A percentile compares a stretch with the other conserved stretches of the same genome.
phyloP scores from a whole-genome alignment of 1,140 invertebrate genomes.

The Rhyacophila brunnea region DNA sequence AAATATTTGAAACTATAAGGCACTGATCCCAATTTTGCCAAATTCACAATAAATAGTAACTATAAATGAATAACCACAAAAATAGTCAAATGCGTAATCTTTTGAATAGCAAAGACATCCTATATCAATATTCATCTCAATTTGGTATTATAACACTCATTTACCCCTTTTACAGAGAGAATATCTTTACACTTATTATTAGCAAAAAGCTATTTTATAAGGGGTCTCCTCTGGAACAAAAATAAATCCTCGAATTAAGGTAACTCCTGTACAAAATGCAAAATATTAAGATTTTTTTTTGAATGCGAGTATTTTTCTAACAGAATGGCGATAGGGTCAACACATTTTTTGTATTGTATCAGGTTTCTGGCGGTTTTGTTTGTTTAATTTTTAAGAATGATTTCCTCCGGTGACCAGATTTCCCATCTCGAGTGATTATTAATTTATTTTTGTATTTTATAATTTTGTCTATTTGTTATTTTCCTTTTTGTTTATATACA shows the following conservation, averaged over 20 bases:
- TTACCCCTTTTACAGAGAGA: conserved; percentile 49
- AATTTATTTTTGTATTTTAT: no score
- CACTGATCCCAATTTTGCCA: no score
- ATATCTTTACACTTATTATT: conserved; percentile 60
- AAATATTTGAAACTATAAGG: no score
- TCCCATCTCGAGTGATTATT: no score
- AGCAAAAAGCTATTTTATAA: conserved; percentile 33
- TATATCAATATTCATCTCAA: no score
- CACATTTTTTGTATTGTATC: not conserved
- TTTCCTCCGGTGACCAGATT: not conserved
- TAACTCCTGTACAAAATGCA: not conserved
- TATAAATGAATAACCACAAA: no score
- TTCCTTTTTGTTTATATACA: no score
- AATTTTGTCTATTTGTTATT: no score
- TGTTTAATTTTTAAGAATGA: conserved; percentile 4
- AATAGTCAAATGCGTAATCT: no score
- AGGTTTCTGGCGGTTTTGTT: not conserved
- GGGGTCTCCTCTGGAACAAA: conserved; percentile 11
- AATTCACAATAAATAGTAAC: no score
- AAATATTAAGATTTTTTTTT: not conserved
- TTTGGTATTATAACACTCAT: no score
- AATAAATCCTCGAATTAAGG: not conserved
- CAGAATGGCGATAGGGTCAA: not conserved
- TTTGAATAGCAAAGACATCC: no score
- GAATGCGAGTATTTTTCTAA: not conserved